Evolutionary conservation across 2,113 vertebrate genomes (phyloP), one percentile per base, ranked within the genome.

Genomic region (Perognathus longimembris): DNA sequence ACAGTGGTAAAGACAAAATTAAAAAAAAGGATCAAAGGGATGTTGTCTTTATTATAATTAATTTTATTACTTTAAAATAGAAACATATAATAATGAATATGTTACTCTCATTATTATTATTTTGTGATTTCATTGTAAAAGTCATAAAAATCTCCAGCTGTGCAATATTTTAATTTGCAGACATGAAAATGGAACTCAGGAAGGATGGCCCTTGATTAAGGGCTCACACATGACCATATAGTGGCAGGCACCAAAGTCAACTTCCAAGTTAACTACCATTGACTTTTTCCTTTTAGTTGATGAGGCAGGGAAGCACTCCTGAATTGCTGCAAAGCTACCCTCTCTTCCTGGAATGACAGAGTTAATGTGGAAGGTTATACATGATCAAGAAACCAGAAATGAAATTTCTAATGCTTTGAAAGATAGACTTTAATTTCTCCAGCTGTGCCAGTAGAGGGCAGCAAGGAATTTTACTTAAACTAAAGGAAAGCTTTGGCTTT

Each of bases 381-480:
- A 34, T 30, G 77, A 21, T 73, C 26, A 74, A 74, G 79, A 94
- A 90, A 90, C 6, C 26, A 6, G 76, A 70, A 77, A 73, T 66
- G 42, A 88, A 89, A 73, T 85, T 93, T 94, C 76, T 45, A 21
- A 78, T 6, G 22, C 50, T 67, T 15, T 75, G 4, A 0, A 34
- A 54, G 32, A 32, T 38, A n/a, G 30, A 67, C 34, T 76, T 90
- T 81, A 85, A 36, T 78, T 38, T 78, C 79, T 90, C 61, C 70
- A 34, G 14, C 28, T 0, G 4, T 0, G 45, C 77, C 98, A 91
- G 97, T 89, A 98, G 98, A 97, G 97, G 98, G 97, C 97, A 97
- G 88, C 86, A 21, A 0, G 79, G 76, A 11, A n/a, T 85, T 96
- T 95, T 36, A 57, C 21, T 17, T 5, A 57, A 32, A n/a, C 21